phyloP scores from a whole-genome alignment of 53 echinoderm and acorn worm species.

The Luidia sarsii region DNA sequence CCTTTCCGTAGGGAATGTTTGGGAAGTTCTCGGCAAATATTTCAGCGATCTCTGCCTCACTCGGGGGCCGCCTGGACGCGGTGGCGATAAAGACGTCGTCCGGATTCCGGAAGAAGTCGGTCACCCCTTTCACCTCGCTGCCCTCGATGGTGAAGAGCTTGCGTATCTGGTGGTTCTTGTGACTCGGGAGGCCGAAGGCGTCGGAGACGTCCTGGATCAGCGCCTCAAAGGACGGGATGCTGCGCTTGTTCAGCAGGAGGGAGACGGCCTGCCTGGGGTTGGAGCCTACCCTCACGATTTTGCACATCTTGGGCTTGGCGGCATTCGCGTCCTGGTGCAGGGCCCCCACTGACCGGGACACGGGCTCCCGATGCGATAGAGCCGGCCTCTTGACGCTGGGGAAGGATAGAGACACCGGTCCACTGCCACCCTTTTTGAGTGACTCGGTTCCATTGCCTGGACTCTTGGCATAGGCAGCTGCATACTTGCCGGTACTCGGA shows the following conservation, averaged over 20 bases:
- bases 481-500: constrained; percentile 90
- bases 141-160: constrained; percentile 89
- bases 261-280: constrained; percentile 80
- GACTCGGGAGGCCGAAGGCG: constrained; percentile 86
- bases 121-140: constrained; percentile 81
- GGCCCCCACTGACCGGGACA: constrained; percentile 59
- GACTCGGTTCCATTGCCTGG: constrained; percentile 29
- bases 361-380: constrained; percentile 12
- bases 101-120: constrained; percentile 84
- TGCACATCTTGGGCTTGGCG: constrained; percentile 81
- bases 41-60: constrained; percentile 68
- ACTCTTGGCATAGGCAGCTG: constrained; percentile 72
- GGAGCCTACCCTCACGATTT: constrained; percentile 84
- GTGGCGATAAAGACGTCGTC: constrained; percentile 85
- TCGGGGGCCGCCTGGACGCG: constrained; percentile 57
- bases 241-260: constrained; percentile 86
- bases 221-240: constrained; percentile 85
- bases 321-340: constrained; percentile 61
- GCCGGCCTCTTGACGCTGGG: constrained; percentile 44
- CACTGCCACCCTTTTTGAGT: constrained; percentile 53
- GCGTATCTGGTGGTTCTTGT: constrained; percentile 81
- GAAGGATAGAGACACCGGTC: constrained; percentile 76
- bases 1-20: constrained; percentile 49
- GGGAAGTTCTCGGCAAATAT: constrained; percentile 80
- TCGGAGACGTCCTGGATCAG: constrained; percentile 88